Evolutionary conservation across 2,888 invertebrate species (phyloP), one percentile per base, ranked within the genome.

Genomic region (Troides helena): DNA sequence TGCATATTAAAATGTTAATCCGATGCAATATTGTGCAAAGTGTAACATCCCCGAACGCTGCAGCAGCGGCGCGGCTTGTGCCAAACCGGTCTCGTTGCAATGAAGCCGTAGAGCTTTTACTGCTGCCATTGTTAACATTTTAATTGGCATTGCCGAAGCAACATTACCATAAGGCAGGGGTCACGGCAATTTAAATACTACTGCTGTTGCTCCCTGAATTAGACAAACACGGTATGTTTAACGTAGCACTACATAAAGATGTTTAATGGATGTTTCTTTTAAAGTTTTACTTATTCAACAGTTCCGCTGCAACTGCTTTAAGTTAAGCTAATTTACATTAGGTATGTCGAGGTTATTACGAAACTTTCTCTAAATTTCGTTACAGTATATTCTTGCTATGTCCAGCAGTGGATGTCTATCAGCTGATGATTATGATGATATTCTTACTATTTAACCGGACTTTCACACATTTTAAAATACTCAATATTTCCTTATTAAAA

Each of bases 91-190:
- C 81, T 75, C 73, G 67, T 80, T 81, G 78, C 79, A 84, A 88
- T 87, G 81, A 84, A 85, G 81, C 81, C 77, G 79, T 82, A 76
- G 78, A 78, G 78, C 78, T 81, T 81, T 79, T 77, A 76, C 76
- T 77, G 73, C 78, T 68, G 77, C 86, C 82, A 87, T 89, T 90
- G 90, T 90, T 84, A 89, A 87, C 88, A 85, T 85, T 88, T 88
- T 89, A 89, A 89, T 90, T 89, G 84, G 83, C 80, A 84, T 83
- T 82, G 84, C 80, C 79, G 80, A 80, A 74, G 77, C 74, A 69
- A 76, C 78, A 85, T 88, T 87, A 84, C 74, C 83, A 82, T 83
- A 84, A 79, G 75, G 78, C 77, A 80, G 76, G 87, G 87, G 88
- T 82, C 67, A 70, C 67, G 61, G 59, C 30, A 67, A 67, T 67